Evolutionary conservation across 2,888 invertebrate species (phyloP).

Genomic region (Frankliniella intonsa): DNA sequence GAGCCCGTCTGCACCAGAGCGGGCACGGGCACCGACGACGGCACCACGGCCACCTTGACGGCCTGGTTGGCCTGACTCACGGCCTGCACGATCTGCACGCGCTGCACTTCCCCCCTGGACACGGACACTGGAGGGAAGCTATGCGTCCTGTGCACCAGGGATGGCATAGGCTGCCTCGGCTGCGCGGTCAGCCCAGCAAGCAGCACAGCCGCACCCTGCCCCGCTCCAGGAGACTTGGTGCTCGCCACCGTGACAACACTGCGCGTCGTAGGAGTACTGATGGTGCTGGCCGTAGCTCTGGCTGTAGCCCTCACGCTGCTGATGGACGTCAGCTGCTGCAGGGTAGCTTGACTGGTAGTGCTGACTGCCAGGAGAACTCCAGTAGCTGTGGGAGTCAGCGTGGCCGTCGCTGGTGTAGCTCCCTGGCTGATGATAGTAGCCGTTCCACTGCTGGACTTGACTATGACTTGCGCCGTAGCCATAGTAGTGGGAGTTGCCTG

Average conservation of each 20-base stretch:
- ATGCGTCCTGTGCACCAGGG: not conserved
- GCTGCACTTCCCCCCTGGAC: not conserved
- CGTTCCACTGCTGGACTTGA: not conserved
- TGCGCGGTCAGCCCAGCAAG: not conserved
- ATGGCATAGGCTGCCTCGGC: not conserved
- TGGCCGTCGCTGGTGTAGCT: not conserved
- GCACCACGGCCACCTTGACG: not conserved
- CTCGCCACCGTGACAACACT: constrained; percentile 9
- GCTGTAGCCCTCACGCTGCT: not conserved
- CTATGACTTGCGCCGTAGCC: not conserved
- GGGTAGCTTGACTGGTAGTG: not conserved
- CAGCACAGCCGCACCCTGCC: not conserved
- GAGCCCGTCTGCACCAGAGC: constrained; percentile 3
- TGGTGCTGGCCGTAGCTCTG: not conserved
- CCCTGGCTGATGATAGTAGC: not conserved
- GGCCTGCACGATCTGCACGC: not conserved
- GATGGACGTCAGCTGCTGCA: not conserved
- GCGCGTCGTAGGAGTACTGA: not conserved
- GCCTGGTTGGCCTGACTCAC: not conserved
- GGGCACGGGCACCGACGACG: not conserved
- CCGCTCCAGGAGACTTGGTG: not conserved
- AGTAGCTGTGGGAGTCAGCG: not conserved
- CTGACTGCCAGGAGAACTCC: not conserved
- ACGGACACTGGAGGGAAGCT: not conserved
- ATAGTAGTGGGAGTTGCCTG: not conserved